phyloP scores from a whole-genome alignment of 2,113 vertebrate genomes.

The Xiphophorus couchianus region DNA sequence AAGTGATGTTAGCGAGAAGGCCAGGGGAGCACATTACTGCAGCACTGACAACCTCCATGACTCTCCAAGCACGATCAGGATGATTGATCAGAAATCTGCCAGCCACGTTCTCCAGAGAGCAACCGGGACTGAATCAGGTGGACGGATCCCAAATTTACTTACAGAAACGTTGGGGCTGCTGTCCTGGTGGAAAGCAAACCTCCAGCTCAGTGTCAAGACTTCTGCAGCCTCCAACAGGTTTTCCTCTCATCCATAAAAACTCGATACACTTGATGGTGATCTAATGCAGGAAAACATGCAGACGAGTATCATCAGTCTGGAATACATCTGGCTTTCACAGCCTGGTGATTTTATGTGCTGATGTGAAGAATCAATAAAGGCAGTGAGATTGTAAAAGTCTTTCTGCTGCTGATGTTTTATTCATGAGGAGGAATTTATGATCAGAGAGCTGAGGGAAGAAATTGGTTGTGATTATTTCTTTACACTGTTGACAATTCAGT shows the following conservation, averaged over 20 bases:
- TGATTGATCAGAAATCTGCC: neutral
- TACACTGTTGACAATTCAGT: neutral
- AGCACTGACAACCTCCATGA: slow-evolving; percentile 18
- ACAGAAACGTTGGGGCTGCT: neutral
- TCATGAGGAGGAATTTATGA: neutral
- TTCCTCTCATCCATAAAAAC: neutral
- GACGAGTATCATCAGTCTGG: neutral
- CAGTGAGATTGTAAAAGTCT: neutral
- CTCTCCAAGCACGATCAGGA: neutral
- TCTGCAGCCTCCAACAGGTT: too few relatives aligned
- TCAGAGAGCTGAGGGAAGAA: neutral
- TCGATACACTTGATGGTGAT: too few relatives aligned
- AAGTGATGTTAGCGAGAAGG: neutral
- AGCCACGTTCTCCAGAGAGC: neutral
- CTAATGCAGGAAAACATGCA: neutral
- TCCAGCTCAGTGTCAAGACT: neutral
- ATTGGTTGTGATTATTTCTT: neutral
- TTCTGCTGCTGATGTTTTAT: neutral
- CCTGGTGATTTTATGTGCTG: neutral
- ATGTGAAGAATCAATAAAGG: too few relatives aligned
- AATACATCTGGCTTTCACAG: neutral
- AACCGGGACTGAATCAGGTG: neutral
- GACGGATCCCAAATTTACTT: neutral
- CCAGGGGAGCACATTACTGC: slow-evolving; percentile 35
- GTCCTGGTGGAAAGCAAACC: too few relatives aligned